phyloP scores from a whole-genome alignment of 1,140 invertebrate genomes.

The Agrilus planipennis region DNA sequence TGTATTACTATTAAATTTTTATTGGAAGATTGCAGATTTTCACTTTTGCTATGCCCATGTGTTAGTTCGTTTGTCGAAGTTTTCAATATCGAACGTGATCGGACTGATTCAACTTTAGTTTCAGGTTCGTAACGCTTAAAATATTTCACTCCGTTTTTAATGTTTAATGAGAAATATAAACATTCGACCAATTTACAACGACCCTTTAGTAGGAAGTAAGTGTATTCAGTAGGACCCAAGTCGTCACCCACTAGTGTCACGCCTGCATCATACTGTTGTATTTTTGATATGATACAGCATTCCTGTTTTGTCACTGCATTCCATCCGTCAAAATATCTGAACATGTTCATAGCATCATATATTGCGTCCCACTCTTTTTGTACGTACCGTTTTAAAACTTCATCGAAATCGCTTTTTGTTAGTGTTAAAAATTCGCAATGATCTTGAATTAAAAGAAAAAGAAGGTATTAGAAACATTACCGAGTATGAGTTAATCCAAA shows the following conservation, averaged over 20 bases:
- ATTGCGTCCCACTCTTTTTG: constrained; percentile 48
- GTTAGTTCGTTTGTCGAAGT: background rate
- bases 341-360: constrained; percentile 42
- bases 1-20: no score
- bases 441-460: constrained; percentile 27
- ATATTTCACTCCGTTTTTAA: constrained; percentile 29
- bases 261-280: constrained; percentile 40
- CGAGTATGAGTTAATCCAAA: background rate
- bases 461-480: background rate
- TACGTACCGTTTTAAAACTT: constrained; percentile 41
- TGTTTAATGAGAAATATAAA: constrained; percentile 35
- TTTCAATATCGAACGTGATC: background rate
- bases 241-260: constrained; percentile 51
- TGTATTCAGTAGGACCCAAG: constrained; percentile 45
- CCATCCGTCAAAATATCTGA: constrained; percentile 51
- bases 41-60: background rate
- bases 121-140: constrained; percentile 35
- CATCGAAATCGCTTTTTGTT: constrained; percentile 43
- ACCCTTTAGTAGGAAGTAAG: constrained; percentile 49
- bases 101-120: constrained; percentile 24
- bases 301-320: constrained; percentile 43
- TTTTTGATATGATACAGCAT: constrained; percentile 50
- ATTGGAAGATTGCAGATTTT: no score
- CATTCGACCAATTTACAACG: constrained; percentile 49
- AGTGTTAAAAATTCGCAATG: constrained; percentile 41